Percentiles rank a stretch among this genome's conserved stretches.
Evolutionary conservation across 2,797 vertebrate genomes (phyloP).

Genomic region (Leptatherina wallacei): DNA sequence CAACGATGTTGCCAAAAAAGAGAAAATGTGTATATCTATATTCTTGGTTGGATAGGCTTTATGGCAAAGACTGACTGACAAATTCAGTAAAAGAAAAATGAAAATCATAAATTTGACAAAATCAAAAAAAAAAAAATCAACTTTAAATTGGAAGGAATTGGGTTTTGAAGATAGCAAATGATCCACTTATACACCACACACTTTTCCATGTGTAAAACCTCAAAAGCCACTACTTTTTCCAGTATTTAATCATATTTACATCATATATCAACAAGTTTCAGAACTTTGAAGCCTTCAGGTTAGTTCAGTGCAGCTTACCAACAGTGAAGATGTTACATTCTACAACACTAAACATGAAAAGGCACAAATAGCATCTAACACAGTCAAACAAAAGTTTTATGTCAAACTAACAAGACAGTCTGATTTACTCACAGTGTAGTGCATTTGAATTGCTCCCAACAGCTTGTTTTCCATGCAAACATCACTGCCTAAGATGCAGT

Average conservation of each 20-base stretch:
- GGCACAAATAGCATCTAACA: background rate
- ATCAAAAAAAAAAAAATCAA: too few species aligned
- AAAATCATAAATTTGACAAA: too few species aligned
- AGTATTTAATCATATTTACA: background rate
- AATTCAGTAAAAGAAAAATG: too few species aligned
- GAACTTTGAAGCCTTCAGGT: background rate
- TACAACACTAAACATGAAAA: background rate
- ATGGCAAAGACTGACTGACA: too few species aligned
- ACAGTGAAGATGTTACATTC: background rate
- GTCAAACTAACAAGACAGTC: background rate
- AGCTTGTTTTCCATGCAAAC: constrained; percentile 6
- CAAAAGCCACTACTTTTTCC: too few species aligned
- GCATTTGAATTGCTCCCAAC: background rate
- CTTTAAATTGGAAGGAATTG: too few species aligned
- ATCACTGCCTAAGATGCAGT: background rate
- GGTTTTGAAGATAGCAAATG: too few species aligned
- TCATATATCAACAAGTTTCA: background rate
- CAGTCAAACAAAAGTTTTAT: background rate
- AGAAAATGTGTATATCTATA: too few species aligned
- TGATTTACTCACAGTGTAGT: background rate
- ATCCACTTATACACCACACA: too few species aligned
- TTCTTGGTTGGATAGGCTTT: too few species aligned
- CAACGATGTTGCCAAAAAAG: too few species aligned
- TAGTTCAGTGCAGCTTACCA: background rate
- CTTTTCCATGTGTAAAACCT: too few species aligned